Conservation (phyloP, 2,888 invertebrate genomes). For the Lottia gigantea region DNA sequence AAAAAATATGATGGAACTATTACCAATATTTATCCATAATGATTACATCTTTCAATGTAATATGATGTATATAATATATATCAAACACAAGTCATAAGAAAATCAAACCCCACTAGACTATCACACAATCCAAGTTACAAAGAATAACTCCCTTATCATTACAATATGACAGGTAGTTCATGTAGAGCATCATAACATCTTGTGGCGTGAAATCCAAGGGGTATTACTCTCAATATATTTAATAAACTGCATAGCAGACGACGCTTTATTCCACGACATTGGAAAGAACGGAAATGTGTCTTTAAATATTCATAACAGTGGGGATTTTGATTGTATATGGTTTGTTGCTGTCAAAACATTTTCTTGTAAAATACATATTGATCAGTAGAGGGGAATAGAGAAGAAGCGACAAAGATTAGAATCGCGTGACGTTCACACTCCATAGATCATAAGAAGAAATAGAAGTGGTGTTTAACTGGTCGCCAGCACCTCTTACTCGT, state of each 20-base stretch:
- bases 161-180: no score
- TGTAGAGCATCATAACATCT: no score
- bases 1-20: no score
- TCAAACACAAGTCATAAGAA: no score
- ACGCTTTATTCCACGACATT: neutral
- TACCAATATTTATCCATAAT: no score
- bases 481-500: neutral
- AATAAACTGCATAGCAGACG: constrained; percentile 1
- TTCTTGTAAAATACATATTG: neutral
- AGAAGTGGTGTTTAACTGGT: neutral
- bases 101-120: no score
- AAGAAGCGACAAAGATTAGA: constrained; percentile 5
- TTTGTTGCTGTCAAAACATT: neutral
- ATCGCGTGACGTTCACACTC: constrained; percentile 11
- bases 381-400: neutral
- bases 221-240: neutral
- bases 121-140: no score
- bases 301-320: constrained; percentile 2
- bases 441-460: neutral
- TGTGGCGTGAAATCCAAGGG: constrained; percentile 1
- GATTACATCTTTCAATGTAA: no score
- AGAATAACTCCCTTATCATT: no score
- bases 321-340: neutral
- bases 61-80: no score
- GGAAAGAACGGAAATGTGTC: neutral